A percentile compares a stretch with the other conserved stretches of the same genome.
These are phyloP conservation scores for Halocaridina rubra DNA, from an alignment of 2,888 invertebrate species.

Conservation along the genomic window DNA sequence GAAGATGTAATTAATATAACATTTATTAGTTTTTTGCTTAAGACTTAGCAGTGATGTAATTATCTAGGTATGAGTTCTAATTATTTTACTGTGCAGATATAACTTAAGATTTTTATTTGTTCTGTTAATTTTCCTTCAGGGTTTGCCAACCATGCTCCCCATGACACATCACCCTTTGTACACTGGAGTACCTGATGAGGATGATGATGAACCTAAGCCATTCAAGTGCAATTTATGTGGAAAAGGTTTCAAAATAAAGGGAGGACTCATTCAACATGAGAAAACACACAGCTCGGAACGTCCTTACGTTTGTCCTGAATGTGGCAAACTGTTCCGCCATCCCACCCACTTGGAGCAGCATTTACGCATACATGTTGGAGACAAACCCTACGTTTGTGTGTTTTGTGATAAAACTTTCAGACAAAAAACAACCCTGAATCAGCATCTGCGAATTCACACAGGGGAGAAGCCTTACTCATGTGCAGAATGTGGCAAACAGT, in stretches of 20 bases:
- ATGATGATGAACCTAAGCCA: slow-evolving; percentile 61
- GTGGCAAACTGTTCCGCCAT: slow-evolving; percentile 61
- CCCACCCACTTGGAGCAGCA: slow-evolving; percentile 63
- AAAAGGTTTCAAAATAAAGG: slow-evolving; percentile 61
- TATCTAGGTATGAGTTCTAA: too few species aligned
- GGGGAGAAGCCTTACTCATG: slow-evolving; percentile 62
- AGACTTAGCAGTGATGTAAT: too few species aligned
- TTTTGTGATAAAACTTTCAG: slow-evolving; percentile 62
- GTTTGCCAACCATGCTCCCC: slow-evolving; percentile 60
- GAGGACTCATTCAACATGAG: slow-evolving; percentile 62
- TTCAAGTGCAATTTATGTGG: slow-evolving; percentile 60
- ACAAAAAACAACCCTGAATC: slow-evolving; percentile 61
- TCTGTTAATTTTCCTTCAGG: slow-evolving; percentile 28
- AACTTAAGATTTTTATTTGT: too few species aligned
- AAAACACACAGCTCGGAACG: slow-evolving; percentile 61
- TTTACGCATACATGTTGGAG: slow-evolving; percentile 60
- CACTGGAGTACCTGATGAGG: slow-evolving; percentile 31
- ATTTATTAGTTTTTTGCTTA: too few species aligned
- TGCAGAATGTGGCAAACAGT: slow-evolving; percentile 62
- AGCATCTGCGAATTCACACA: slow-evolving; percentile 61
- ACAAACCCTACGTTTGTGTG: slow-evolving; percentile 63
- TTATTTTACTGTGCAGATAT: too few species aligned
- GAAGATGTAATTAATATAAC: too few species aligned
- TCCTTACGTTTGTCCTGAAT: slow-evolving; percentile 62
- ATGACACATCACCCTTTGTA: slow-evolving; percentile 60